These are phyloP conservation scores for Lepus townsendii DNA, from an alignment of 2,797 vertebrate genomes.

Conservation along the genomic window DNA sequence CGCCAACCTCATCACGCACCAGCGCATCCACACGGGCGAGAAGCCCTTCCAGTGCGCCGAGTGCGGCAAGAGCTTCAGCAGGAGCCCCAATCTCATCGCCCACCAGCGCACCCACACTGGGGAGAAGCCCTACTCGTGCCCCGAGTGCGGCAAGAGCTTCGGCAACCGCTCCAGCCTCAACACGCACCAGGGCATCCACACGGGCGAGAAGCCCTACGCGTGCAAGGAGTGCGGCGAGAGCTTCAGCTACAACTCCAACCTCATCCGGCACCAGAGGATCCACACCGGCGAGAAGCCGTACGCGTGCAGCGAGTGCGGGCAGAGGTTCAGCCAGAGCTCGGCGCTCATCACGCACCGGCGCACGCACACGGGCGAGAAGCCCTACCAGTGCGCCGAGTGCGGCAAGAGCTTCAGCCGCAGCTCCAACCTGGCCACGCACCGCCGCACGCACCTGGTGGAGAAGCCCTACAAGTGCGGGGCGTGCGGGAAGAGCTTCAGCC, in stretches of 20 bases:
- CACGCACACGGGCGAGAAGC: conserved; percentile 81
- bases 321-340: conserved; percentile 83
- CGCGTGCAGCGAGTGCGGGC: conserved; percentile 59
- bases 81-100: conserved; percentile 83
- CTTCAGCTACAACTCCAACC: too few species aligned
- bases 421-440: conserved; percentile 84
- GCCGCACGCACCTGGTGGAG: conserved; percentile 79
- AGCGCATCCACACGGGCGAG: too few species aligned
- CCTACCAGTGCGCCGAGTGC: conserved; percentile 80
- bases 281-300: too few species aligned
- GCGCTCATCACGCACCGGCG: conserved; percentile 83
- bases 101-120: conserved; percentile 84
- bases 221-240: too few species aligned
- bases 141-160: conserved; percentile 81
- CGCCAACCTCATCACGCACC: too few species aligned
- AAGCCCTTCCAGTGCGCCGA: too few species aligned
- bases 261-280: too few species aligned
- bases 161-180: conserved; percentile 68
- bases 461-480: conserved; percentile 83
- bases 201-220: too few species aligned
- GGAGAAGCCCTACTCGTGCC: neutral
- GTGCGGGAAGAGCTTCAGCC: conserved; percentile 81
- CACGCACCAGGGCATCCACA: too few species aligned
- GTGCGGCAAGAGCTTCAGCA: conserved; percentile 69
- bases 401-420: conserved; percentile 83